Conservation (phyloP, 2,888 invertebrate species). For the Ellobium chinense region DNA sequence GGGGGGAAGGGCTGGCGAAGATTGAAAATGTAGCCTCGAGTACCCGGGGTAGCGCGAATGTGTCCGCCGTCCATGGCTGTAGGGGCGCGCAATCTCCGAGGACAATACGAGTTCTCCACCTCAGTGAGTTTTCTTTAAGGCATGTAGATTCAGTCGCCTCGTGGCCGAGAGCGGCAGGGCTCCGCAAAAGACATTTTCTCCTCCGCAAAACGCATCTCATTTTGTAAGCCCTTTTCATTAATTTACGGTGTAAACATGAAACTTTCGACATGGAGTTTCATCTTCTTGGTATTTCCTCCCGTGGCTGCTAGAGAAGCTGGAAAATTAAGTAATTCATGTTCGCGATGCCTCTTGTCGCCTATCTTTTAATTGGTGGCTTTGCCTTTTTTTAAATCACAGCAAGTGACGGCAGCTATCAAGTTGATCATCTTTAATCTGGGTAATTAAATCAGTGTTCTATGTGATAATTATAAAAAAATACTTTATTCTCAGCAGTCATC, state of each 20-base stretch:
- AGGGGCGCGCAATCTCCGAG: neutral
- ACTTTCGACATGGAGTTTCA: neutral
- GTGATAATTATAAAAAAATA: neutral
- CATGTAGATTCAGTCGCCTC: neutral
- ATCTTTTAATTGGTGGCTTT: neutral
- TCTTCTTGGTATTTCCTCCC: neutral
- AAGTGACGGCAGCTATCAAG: neutral
- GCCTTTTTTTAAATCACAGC: neutral
- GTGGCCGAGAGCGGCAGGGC: neutral
- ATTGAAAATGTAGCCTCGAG: constrained; percentile 29
- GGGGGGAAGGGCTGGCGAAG: neutral
- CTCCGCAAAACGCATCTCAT: neutral
- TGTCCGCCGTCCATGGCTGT: neutral
- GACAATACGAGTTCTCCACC: neutral
- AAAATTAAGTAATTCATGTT: neutral
- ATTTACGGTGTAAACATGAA: neutral
- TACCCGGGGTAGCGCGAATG: neutral
- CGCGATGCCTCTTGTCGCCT: neutral
- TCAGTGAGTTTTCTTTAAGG: neutral
- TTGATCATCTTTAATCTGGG: neutral
- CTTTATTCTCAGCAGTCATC: neutral
- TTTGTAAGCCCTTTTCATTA: neutral
- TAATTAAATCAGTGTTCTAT: neutral
- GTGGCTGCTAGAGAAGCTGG: neutral
- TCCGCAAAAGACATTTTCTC: neutral